These are phyloP conservation scores for Pangasius macronema DNA, from an alignment of 2,797 vertebrate genomes.

Conservation along the genomic window DNA sequence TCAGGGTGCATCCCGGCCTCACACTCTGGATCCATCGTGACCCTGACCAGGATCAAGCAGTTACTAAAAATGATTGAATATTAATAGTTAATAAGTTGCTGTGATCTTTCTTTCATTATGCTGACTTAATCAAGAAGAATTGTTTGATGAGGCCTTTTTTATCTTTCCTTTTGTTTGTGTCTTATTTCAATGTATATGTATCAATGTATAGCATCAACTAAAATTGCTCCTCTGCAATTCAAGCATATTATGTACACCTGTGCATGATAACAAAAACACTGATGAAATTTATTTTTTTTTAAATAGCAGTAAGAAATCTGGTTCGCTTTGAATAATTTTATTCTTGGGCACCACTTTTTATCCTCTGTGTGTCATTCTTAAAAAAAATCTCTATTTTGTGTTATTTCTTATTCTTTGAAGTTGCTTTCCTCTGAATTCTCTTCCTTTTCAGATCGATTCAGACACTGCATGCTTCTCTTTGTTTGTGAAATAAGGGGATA, in stretches of 20 bases:
- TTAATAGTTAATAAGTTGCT: background rate
- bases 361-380: background rate
- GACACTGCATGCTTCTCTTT: conserved; percentile 34
- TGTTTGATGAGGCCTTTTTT: background rate
- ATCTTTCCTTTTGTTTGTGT: background rate
- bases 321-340: background rate
- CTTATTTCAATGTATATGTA: background rate
- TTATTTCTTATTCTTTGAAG: conserved; percentile 5
- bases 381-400: conserved; percentile 15
- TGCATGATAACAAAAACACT: background rate
- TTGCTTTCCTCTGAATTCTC: conserved; percentile 19
- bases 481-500: conserved; percentile 45
- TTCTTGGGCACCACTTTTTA: background rate
- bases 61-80: background rate
- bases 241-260: background rate
- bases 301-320: background rate
- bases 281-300: background rate
- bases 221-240: background rate
- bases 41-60: background rate
- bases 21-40: background rate
- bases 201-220: background rate
- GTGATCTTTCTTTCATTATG: background rate
- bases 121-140: background rate
- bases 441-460: conserved; percentile 32
- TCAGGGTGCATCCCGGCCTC: background rate